Base-by-base conservation (phyloP, 2,797 vertebrate genomes). In the Bradypodion ventrale region DNA sequence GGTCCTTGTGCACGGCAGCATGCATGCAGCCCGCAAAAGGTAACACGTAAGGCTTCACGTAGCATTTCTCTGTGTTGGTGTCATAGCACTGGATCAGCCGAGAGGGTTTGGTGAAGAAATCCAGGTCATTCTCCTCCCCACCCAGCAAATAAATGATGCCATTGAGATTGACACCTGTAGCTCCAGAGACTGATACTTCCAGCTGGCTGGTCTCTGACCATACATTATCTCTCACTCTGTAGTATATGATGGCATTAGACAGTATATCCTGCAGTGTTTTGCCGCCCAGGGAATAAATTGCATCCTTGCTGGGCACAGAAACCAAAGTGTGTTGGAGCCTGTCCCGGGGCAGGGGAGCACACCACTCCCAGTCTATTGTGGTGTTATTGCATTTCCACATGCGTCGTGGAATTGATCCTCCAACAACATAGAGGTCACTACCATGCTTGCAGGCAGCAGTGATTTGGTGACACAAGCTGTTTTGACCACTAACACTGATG, bases 361-460 rank as follows among this genome's bases (percentile, higher is more conserved):
- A 99, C 92, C 98, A 97, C 88, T 99, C 99, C 99, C 99, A 99
- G 97, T 99, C 99, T 96, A 99, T 98, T 0, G 98, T 99, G 0
- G 98, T 98, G 80, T 99, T 99, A 95, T 99, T 99, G 94, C 99
- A 99, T 90, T 99, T 99, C 99, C 99, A 99, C 99, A 99, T 99
- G 89, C 99, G 97, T 0, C 99, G 97, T 0, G 98, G 98, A 76
- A 99, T 99, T 74, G 99, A 99, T 44, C 99, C 99, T 1, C 99
- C 99, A 0, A 99, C 98, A 3, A 99, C 99, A 0, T 99, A 99
- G 12, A 99, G 96, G 95, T 99, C 99, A 0, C 97, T 96, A 0
- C 98, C 98, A 0, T 99, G 98, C 93, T 99, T 99, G 95, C 99
- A 99, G 88, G 99, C 98, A 0, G 99, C 98, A 0, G 98, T 99